Percentiles rank a stretch among this genome's conserved stretches.
phyloP scores from a whole-genome alignment of 2,113 vertebrate species.

The Chloropsis hardwickii region DNA sequence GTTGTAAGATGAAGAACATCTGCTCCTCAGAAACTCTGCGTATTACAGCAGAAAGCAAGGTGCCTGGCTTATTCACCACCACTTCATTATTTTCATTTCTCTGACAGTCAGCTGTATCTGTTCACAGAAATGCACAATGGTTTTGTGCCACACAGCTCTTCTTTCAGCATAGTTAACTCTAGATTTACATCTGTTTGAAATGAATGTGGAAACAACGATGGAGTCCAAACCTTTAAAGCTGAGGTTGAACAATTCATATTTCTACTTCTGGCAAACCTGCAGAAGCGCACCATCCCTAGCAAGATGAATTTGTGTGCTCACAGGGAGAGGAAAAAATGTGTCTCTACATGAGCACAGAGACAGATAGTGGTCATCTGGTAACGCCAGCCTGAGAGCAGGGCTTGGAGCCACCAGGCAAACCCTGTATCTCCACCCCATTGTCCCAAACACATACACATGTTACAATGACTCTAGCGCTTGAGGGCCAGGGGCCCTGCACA shows the following conservation, averaged over 20 bases:
- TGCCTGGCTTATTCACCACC: not conserved
- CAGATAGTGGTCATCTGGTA: not conserved
- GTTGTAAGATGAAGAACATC: not conserved
- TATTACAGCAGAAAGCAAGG: not conserved
- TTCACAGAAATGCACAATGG: not conserved
- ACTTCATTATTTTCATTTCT: slow-evolving; percentile 18
- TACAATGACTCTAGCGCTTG: not conserved
- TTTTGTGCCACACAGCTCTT: not conserved
- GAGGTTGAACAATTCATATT: not conserved
- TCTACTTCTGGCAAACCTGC: not conserved
- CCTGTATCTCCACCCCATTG: not conserved
- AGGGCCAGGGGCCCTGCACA: not conserved
- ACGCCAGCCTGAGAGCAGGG: not conserved
- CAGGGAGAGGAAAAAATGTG: not conserved
- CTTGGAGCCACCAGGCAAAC: not conserved
- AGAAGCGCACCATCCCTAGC: not conserved
- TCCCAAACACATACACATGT: fast-evolving
- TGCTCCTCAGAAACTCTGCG: not conserved
- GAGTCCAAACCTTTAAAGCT: not conserved
- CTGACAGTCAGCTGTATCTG: not conserved
- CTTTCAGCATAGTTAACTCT: not conserved
- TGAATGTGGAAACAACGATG: not conserved
- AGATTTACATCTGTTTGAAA: not conserved
- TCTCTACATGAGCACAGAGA: fast-evolving
- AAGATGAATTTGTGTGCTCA: not conserved